Evolutionary conservation across 2,113 vertebrate species (phyloP), one percentile per base, ranked within the genome.

Genomic region (Pseudois nayaur): DNA sequence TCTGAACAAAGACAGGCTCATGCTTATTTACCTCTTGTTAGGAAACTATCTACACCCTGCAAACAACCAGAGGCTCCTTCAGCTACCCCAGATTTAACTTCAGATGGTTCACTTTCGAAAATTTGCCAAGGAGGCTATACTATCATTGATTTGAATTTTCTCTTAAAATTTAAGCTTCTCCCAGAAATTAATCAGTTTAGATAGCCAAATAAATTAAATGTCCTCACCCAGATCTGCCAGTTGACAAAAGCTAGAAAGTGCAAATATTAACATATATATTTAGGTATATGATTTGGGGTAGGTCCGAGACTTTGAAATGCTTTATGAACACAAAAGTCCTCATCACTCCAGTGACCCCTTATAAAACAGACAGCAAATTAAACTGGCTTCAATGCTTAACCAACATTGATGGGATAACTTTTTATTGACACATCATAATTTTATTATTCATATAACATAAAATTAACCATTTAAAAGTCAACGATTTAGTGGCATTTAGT

Each of bases 391-490:
- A 87, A 82, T 71, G 90, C 8, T 87, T 62, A 96, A 97, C 79
- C 83, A 94, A 87, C 82, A 91, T 6, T 86, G 67, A 83, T 94
- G 87, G 87, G 36, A 43, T 93, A 79, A 55, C n/a, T 95, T 79
- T 95, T 97, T 97, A 96, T 94, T 96, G 78, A 96, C 43, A 86
- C 10, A 50, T 57, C 55, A 31, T 59, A 64, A 55, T 54, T 54
- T 76, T 40, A 40, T 76, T 85, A 94, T 96, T 93, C 90, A 95
- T 67, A 48, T 74, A 94, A 90, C 91, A 97, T 79, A 95, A 94
- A 94, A 88, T 87, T 48, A 93, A 79, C 71, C 89, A 95, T 84
- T 91, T 97, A 59, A 96, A 97, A 91, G 25, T 55, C 36, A 97
- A 96, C 82, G 92, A 95, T 97, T 93, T 60, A 55, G 36, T 64